Conservation (phyloP, 2,888 invertebrate genomes). For the Diabrotica balteata region DNA sequence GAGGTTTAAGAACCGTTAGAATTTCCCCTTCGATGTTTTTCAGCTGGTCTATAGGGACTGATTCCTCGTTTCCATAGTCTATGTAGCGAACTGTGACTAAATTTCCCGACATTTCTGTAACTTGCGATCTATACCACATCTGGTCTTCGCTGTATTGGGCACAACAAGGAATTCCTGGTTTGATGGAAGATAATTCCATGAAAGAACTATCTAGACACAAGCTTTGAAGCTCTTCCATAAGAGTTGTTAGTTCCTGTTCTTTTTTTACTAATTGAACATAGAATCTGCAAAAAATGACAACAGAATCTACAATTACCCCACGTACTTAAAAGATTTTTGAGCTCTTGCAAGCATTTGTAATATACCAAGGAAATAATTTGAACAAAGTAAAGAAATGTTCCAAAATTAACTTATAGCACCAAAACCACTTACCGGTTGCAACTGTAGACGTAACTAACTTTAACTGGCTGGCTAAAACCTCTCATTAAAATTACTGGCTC, state of each 20-base stretch:
- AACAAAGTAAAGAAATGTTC: no score
- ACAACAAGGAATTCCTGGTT: slow-evolving; percentile 72
- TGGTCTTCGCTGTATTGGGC: slow-evolving; percentile 82
- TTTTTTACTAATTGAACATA: slow-evolving; percentile 75
- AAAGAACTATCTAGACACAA: slow-evolving; percentile 62
- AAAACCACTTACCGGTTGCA: slow-evolving; percentile 59
- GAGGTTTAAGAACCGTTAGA: slow-evolving; percentile 69
- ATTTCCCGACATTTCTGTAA: slow-evolving; percentile 63
- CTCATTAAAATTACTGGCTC: slow-evolving; percentile 51
- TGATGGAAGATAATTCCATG: slow-evolving; percentile 54
- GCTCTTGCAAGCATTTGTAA: no score
- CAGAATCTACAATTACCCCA: no score
- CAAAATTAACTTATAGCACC: no score
- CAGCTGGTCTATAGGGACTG: slow-evolving; percentile 68
- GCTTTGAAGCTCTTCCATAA: slow-evolving; percentile 72
- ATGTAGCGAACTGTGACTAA: slow-evolving; percentile 78
- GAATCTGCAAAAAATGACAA: slow-evolving; percentile 60
- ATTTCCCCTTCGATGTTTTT: slow-evolving; percentile 71
- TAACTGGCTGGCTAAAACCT: slow-evolving; percentile 62
- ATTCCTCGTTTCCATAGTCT: slow-evolving; percentile 94
- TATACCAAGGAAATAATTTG: no score
- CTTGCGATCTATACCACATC: slow-evolving; percentile 90
- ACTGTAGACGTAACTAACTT: slow-evolving; percentile 73
- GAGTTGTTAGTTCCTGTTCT: slow-evolving; percentile 66
- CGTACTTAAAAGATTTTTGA: no score